Conservation (phyloP, 1,140 invertebrate species). For the Drosophila ambigua region DNA sequence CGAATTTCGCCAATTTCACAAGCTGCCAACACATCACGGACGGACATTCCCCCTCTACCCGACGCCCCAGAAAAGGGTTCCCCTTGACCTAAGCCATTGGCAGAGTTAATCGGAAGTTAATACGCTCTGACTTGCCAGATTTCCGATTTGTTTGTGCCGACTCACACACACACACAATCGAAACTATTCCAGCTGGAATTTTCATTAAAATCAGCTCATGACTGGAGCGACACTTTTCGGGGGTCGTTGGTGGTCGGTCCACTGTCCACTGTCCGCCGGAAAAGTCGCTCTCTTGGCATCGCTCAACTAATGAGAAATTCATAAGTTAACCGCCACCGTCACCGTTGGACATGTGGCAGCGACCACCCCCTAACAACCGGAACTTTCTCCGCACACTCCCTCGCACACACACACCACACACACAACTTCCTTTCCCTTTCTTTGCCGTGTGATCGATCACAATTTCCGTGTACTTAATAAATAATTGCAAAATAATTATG, state of each 20-base stretch:
- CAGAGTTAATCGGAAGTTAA: conserved; percentile 82
- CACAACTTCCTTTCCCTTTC: conserved; percentile 5
- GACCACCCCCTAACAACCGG: conserved; percentile 2
- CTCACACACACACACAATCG: conserved; percentile 52
- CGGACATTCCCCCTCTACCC: background rate
- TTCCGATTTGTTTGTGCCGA: conserved; percentile 77
- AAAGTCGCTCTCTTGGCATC: conserved; percentile 17
- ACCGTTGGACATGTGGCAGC: too few species aligned
- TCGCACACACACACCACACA: background rate
- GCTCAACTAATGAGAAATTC: conserved; percentile 75
- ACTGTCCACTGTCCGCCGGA: background rate
- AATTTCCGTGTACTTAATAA: conserved; percentile 78
- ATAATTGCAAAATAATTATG: conserved; percentile 82
- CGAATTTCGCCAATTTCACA: conserved; percentile 73
- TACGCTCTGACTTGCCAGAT: conserved; percentile 79
- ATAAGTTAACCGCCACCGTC: conserved; percentile 61
- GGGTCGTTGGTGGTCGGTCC: conserved; percentile 31
- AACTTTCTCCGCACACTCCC: background rate
- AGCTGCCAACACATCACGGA: conserved; percentile 46
- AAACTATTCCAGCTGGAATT: conserved; percentile 80
- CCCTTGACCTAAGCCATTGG: conserved; percentile 58
- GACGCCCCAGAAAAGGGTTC: conserved; percentile 44
- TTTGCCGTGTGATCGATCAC: conserved; percentile 65
- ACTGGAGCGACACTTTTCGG: conserved; percentile 56
- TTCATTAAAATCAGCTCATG: conserved; percentile 81